Evolutionary conservation across 2,888 invertebrate genomes (phyloP), one percentile per base, ranked within the genome.

Genomic region (Scaptomyza flava): DNA sequence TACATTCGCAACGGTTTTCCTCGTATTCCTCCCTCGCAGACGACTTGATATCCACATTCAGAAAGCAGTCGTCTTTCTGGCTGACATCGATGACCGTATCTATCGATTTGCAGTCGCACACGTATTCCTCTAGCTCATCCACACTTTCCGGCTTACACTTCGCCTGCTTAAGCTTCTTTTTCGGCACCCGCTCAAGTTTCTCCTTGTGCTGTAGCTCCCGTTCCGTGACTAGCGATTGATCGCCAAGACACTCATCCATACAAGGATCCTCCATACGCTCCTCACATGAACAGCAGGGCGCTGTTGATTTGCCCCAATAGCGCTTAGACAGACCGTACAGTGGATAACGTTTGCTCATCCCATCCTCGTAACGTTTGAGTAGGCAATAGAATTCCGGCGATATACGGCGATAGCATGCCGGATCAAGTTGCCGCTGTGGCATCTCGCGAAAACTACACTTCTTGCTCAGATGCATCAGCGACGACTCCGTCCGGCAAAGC

Each of bases 321-420:
- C 68, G 70, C 33, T 65, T 27, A 9, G 80, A 68, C 31, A 71
- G 47, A 3, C 84, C 89, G 34, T 89, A 87, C 0, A 87, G 65
- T 6, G 82, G 89, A 47, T 75, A 88, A 1, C 63, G 52, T 34
- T 72, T 52, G 48, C 54, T 59, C 64, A 81, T 72, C 14, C 56
- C 45, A 6, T 77, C 72, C 59, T 90, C 89, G 62, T 89, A 80
- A 47, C 63, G 52, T 42, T 77, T 68, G 12, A 90, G 72, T 23
- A 90, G 62, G 6, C 68, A 20, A 4, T 72, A 76, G 43, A 90
- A 90, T 45, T 90, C 89, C 0, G 89, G 85, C 1, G 90, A 90
- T 7, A 90, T 89, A 41, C 79, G 84, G 8, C 86, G 84, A 17
- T 68, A 90, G 52, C 57, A 51, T 2, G 67, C 46, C 27, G 87